phyloP scores from a whole-genome alignment of 2,797 vertebrate genomes.

The Leptodactylus fallax region DNA sequence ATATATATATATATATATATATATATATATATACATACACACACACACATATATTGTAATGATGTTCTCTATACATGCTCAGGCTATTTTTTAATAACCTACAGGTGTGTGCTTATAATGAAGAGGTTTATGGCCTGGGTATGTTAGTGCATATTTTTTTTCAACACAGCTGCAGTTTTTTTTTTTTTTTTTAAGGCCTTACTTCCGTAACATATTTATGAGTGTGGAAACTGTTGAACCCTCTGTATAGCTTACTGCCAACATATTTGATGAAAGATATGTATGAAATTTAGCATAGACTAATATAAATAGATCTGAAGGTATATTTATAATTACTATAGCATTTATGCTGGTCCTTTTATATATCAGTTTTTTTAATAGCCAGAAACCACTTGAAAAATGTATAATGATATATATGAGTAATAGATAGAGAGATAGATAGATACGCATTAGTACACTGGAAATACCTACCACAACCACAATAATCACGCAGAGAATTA shows the following conservation, averaged over 20 bases:
- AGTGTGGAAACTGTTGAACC: not conserved
- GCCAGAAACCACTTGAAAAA: not conserved
- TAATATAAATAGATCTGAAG: not conserved
- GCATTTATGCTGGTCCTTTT: not conserved
- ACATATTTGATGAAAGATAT: not conserved
- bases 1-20: not conserved
- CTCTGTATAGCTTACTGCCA: not conserved
- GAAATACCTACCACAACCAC: not conserved
- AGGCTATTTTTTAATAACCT: constrained; percentile 35
- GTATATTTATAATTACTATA: not conserved
- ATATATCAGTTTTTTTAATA: not conserved
- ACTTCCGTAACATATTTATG: constrained; percentile 4
- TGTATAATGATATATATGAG: not conserved
- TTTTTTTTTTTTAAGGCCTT: not conserved
- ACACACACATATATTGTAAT: not conserved
- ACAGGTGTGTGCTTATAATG: constrained; percentile 34
- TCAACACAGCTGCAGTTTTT: constrained; percentile 1
- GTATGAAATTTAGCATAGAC: too few species aligned
- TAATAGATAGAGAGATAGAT: not conserved
- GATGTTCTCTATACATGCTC: not conserved
- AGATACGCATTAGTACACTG: not conserved
- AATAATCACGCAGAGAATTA: not conserved
- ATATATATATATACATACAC: too few species aligned
- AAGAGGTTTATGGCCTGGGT: constrained; percentile 12
- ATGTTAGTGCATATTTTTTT: not conserved